These are phyloP conservation scores for Gadus chalcogrammus DNA, from an alignment of 2,113 vertebrate genomes.

Conservation along the genomic window DNA sequence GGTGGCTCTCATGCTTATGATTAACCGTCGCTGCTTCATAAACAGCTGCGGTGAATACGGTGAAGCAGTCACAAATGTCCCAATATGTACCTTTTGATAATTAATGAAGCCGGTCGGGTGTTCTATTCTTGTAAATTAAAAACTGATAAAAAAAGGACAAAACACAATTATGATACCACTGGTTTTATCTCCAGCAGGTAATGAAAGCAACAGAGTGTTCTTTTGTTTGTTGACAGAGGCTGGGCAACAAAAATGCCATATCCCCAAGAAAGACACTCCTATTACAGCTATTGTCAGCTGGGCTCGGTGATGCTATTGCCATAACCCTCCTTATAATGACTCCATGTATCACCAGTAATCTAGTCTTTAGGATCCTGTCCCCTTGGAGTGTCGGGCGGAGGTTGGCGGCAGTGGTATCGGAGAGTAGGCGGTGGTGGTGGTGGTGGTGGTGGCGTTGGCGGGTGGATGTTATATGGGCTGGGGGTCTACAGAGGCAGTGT, in stretches of 20 bases:
- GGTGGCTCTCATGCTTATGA: no score
- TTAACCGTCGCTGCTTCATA: no score
- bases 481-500: slow-evolving; percentile 37
- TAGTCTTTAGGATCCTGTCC: slow-evolving; percentile 73
- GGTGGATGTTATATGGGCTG: slow-evolving; percentile 33
- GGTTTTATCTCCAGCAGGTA: slow-evolving; percentile 36
- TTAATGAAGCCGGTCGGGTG: no score
- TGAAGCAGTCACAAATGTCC: no score
- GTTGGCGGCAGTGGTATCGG: slow-evolving; percentile 1
- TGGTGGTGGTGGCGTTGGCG: no score
- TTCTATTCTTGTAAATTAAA: no score
- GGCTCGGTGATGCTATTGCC: slow-evolving; percentile 60
- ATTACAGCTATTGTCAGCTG: slow-evolving; percentile 62
- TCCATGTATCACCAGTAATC: slow-evolving; percentile 74
- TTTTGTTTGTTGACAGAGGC: slow-evolving; percentile 49
- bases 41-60: no score
- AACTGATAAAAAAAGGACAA: no score
- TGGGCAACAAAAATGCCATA: slow-evolving; percentile 50
- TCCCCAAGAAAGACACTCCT: slow-evolving; percentile 57
- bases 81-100: no score
- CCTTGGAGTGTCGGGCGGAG: slow-evolving; percentile 51
- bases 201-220: slow-evolving; percentile 45
- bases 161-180: slow-evolving; percentile 28
- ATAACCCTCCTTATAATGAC: slow-evolving; percentile 69
- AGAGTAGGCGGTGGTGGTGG: not conserved